Conservation (phyloP, 2,797 vertebrate genomes). For the Micromesistius poutassou region DNA sequence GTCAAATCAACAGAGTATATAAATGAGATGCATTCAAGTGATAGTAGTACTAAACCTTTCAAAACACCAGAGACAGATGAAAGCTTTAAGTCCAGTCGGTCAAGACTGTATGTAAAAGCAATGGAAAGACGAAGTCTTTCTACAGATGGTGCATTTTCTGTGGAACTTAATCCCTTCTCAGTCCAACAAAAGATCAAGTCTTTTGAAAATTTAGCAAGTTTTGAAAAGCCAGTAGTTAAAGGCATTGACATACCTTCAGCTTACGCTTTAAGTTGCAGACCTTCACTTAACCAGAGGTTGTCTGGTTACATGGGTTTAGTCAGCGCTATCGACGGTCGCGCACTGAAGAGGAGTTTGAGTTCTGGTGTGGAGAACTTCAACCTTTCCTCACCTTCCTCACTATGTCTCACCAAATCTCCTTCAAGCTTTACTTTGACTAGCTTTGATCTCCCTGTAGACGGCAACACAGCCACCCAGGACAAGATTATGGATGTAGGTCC, state of each 20-base stretch:
- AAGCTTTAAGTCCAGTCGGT: conserved; percentile 39
- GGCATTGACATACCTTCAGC: conserved; percentile 73
- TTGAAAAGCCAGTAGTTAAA: conserved; percentile 78
- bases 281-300: conserved; percentile 74
- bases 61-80: conserved; percentile 31
- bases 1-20: conserved; percentile 22
- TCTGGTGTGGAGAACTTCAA: conserved; percentile 74
- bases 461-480: conserved; percentile 27
- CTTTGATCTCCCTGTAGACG: conserved; percentile 40
- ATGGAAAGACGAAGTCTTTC: conserved; percentile 73
- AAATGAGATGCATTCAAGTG: conserved; percentile 25
- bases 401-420: conserved; percentile 56
- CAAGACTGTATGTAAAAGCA: conserved; percentile 58
- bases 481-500: conserved; percentile 13
- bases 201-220: conserved; percentile 89
- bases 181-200: conserved; percentile 94
- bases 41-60: conserved; percentile 25
- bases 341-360: conserved; percentile 76
- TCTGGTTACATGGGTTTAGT: conserved; percentile 70
- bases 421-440: conserved; percentile 39
- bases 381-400: conserved; percentile 36
- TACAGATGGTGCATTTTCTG: conserved; percentile 72
- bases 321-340: conserved; percentile 55
- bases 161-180: conserved; percentile 83
- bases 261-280: conserved; percentile 63